Percentiles rank a stretch among this genome's conserved stretches.
phyloP scores from a whole-genome alignment of 2,113 vertebrate species.

The Gopherus evgoodei region DNA sequence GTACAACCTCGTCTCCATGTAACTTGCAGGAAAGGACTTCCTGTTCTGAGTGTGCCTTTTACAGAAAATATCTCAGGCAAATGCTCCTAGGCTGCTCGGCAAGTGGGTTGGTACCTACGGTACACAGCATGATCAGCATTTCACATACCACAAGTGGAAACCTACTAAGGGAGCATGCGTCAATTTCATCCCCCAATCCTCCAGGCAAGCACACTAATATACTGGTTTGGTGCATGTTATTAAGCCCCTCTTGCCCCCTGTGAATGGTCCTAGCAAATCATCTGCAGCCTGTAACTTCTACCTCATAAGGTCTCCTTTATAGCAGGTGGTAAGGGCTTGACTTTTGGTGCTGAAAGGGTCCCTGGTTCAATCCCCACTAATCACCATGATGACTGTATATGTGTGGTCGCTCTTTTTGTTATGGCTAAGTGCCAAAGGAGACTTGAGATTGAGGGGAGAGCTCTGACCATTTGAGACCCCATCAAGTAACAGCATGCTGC shows the following conservation, averaged over 20 bases:
- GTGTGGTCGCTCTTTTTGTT: not conserved
- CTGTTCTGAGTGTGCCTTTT: not conserved
- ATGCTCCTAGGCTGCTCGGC: not conserved
- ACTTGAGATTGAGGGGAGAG: not conserved
- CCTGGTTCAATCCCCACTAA: not conserved
- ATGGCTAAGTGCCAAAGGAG: not conserved
- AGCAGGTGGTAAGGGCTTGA: not conserved
- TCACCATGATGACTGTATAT: not conserved
- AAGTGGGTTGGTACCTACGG: not conserved
- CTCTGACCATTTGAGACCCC: not conserved
- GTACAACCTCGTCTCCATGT: not conserved
- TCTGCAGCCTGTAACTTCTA: not conserved
- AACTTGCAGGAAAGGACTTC: not conserved
- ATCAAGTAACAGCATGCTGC: not conserved
- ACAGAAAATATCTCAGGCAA: not conserved
- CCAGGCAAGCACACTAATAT: not conserved
- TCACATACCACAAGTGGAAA: not conserved
- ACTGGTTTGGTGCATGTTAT: not conserved
- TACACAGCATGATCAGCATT: not conserved
- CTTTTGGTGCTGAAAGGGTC: not conserved
- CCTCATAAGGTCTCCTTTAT: not conserved
- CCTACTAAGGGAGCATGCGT: not conserved
- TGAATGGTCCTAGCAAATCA: not conserved
- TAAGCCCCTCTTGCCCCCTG: not conserved
- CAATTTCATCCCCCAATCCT: conserved; percentile 24